Base-by-base conservation (phyloP, 2,113 vertebrate genomes). In the Pachyramphus minor region DNA sequence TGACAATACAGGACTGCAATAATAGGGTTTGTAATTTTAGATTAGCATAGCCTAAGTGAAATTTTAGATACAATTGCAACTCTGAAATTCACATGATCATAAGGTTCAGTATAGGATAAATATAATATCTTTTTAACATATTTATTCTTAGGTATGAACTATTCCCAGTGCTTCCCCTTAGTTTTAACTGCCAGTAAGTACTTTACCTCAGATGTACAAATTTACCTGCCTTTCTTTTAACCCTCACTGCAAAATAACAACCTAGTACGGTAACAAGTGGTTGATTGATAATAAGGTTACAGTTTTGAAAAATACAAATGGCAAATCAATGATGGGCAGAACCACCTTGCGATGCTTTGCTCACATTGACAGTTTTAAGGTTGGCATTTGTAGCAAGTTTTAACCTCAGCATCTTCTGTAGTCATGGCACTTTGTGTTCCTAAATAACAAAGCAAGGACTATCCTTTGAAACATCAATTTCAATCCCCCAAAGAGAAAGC, bases 381-480 rank as follows among this genome's bases (percentile, higher is more conserved):
- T 69, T 89, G 74, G 71, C 67, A 45, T 30, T 28, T 68, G 59
- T 85, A 69, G 67, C 41, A 77, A 71, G 77, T 16, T 88, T 85
- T 89, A 87, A 86, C 75, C 78, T 91, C 87, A 87, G 81, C 82
- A 84, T 95, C 87, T 90, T 96, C 83, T 79, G 11, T n/a, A 84
- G 63, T 81, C 90, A 25, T 27, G 41, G 41, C 56, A 58, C 44
- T 96, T 89, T 5, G 11, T 90, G 52, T 78, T 95, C 64, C 83
- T 69, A 87, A 83, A 92, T 75, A 96, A 85, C 75, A 95, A 72
- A 91, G 77, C 90, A 92, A 97, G 69, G 87, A 72, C 77, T 60
- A 6, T 58, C 45, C 64, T 87, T 60, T 84, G 84, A 90, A 96
- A 95, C 76, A 89, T 94, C 91, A 88, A 89, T 96, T 96, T 85